Base-by-base conservation (phyloP, 1,140 invertebrate genomes). In the Drosophila teissieri region DNA sequence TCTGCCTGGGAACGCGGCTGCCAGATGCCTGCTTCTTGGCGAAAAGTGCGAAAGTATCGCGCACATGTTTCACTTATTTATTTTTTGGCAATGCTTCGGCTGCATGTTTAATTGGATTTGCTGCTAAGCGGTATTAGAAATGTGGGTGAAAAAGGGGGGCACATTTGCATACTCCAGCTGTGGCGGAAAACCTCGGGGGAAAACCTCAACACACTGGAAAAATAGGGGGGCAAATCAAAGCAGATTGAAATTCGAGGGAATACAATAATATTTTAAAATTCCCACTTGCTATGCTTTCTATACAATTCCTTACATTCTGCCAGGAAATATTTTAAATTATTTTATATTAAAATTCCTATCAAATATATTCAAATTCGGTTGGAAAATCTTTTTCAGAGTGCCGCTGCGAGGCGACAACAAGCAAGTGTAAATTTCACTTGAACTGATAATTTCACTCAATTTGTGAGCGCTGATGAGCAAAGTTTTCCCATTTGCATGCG, bases 391-490 rank as follows among this genome's bases (percentile, higher is more conserved):
- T 44, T 36, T 40, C 17, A 34, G 10, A 49, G 65, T 74, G 76
- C 48, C 46, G 24, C 40, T 58, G 40, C 24, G 42, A 24, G 57
- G 77, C 60, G 39, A 80, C 80, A 72, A 85, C 73, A 85, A 73
- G 74, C 81, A 88, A 89, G 83, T 88, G 83, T 89, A 89, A 89
- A 88, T 88, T 88, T 88, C 84, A 90, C 84, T 89, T 89, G 80
- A 89, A 89, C 84, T 89, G 84, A 90, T 89, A 89, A 89, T 89
- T 89, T 89, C 73, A 89, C 84, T 89, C 84, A 89, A 89, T 89
- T 89, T 89, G 85, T 84, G 84, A 76, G 84, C 85, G 77, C 85
- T 89, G 84, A 89, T 89, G 84, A 89, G 85, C 84, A 89, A 89
- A 89, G 84, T 89, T 89, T 89, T 89, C 84, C 84, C 84, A 89